phyloP scores from a whole-genome alignment of 2,888 invertebrate genomes.

The Copidosoma aretas region DNA sequence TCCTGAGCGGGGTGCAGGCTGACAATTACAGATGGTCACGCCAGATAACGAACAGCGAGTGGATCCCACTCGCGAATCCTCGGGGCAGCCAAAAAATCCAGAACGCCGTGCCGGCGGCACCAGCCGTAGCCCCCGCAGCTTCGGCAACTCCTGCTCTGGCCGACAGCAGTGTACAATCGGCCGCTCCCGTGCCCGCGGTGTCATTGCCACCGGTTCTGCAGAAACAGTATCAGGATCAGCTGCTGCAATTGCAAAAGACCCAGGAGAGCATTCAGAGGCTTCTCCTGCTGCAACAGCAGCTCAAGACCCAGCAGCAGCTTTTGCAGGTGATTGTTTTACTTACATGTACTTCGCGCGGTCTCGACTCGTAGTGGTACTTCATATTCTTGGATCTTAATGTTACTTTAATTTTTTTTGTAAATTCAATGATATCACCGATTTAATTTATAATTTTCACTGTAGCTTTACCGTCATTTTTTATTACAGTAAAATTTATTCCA shows the following conservation, averaged over 20 bases:
- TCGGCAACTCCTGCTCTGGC: slow-evolving; percentile 32
- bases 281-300: slow-evolving; percentile 56
- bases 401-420: too few species aligned
- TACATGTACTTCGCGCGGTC: background rate
- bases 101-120: slow-evolving; percentile 34
- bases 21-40: slow-evolving; percentile 58
- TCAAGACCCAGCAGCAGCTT: slow-evolving; percentile 56
- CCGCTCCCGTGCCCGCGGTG: slow-evolving; percentile 31
- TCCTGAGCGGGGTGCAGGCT: slow-evolving; percentile 43
- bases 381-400: too few species aligned
- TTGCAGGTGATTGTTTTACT: slow-evolving; percentile 51
- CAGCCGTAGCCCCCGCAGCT: slow-evolving; percentile 29
- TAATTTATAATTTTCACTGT: too few species aligned
- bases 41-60: slow-evolving; percentile 59
- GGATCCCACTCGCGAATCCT: slow-evolving; percentile 59
- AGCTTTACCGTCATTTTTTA: too few species aligned
- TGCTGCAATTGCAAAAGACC: slow-evolving; percentile 59
- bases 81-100: slow-evolving; percentile 45
- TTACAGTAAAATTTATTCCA: too few species aligned
- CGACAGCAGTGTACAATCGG: slow-evolving; percentile 29
- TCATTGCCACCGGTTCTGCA: slow-evolving; percentile 56
- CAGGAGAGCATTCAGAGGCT: slow-evolving; percentile 60
- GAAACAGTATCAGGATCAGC: slow-evolving; percentile 58
- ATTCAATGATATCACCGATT: too few species aligned
- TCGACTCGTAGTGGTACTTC: too few species aligned